phyloP scores from a whole-genome alignment of 2,113 vertebrate genomes.

The Lepus europaeus region DNA sequence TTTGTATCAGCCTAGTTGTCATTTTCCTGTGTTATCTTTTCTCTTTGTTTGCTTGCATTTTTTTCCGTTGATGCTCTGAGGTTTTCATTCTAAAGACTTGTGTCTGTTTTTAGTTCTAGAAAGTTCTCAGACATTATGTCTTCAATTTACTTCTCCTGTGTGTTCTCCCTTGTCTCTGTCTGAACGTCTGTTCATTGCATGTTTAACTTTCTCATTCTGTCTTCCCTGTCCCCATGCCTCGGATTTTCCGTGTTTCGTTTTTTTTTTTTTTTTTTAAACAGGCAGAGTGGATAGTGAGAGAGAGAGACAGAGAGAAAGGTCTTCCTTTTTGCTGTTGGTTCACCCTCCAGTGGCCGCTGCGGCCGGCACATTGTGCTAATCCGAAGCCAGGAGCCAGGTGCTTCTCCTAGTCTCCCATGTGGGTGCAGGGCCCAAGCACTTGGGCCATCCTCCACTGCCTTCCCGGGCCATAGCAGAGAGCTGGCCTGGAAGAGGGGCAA shows the following conservation, averaged over 20 bases:
- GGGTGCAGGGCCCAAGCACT: no score
- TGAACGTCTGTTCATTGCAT: background rate
- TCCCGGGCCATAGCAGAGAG: no score
- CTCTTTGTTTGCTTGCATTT: constrained; percentile 20
- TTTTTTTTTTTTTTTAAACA: no score
- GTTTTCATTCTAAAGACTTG: constrained; percentile 11
- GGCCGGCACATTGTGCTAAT: no score
- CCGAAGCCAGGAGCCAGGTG: no score
- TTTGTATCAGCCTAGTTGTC: background rate
- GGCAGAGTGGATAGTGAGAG: no score
- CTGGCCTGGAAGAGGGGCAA: no score
- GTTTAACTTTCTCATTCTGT: background rate
- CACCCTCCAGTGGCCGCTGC: no score
- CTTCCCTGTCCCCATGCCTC: background rate
- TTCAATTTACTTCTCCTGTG: background rate
- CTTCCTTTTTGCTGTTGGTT: no score
- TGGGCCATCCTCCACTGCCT: no score
- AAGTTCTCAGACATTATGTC: constrained; percentile 18
- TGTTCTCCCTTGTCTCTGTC: background rate
- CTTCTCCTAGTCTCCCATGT: no score
- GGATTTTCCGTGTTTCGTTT: background rate
- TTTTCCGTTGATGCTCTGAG: constrained; percentile 33
- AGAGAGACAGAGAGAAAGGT: no score
- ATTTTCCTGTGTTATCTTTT: constrained; percentile 35
- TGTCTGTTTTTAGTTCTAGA: constrained; percentile 45